Percentiles rank a stretch among this genome's conserved stretches.
phyloP scores from a whole-genome alignment of 30 jellyfish, hydroid and myxozoan genomes.

The Rhopilema esculentum region DNA sequence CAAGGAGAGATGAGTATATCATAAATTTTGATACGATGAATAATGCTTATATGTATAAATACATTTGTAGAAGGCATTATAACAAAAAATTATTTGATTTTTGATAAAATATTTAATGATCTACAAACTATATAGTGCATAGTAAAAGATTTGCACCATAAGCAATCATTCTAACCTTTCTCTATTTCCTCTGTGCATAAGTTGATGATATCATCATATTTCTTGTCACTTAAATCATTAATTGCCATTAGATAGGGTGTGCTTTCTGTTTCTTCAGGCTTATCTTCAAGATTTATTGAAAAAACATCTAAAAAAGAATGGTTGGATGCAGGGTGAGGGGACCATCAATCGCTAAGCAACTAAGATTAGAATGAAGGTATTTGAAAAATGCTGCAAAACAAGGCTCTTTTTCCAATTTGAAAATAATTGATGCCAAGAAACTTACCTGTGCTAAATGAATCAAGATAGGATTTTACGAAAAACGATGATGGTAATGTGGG shows the following conservation, averaged over 20 bases:
- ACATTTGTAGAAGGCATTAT: no score
- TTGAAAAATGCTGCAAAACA: background rate
- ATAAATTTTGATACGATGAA: no score
- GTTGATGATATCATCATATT: slow-evolving; percentile 65
- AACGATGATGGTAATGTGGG: slow-evolving; percentile 83
- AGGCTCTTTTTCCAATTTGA: no score
- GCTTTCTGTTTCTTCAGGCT: slow-evolving; percentile 59
- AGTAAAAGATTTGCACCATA: background rate
- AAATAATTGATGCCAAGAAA: no score
- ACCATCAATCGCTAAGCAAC: no score
- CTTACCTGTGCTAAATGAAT: slow-evolving; percentile 89
- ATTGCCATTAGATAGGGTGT: slow-evolving; percentile 63
- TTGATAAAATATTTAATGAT: no score
- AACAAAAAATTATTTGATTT: no score
- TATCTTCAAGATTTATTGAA: slow-evolving; percentile 67
- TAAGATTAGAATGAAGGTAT: background rate
- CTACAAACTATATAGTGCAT: background rate
- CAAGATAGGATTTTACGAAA: slow-evolving; percentile 87
- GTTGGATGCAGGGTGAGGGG: no score
- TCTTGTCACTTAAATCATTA: slow-evolving; percentile 21
- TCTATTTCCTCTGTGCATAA: slow-evolving; percentile 87
- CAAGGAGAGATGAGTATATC: no score
- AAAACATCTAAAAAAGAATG: slow-evolving; percentile 62
- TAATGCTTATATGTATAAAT: no score
- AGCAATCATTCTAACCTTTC: slow-evolving; percentile 34